These are phyloP conservation scores for Gasterosteus nipponicus DNA, from an alignment of 2,113 vertebrate genomes.

Conservation along the genomic window DNA sequence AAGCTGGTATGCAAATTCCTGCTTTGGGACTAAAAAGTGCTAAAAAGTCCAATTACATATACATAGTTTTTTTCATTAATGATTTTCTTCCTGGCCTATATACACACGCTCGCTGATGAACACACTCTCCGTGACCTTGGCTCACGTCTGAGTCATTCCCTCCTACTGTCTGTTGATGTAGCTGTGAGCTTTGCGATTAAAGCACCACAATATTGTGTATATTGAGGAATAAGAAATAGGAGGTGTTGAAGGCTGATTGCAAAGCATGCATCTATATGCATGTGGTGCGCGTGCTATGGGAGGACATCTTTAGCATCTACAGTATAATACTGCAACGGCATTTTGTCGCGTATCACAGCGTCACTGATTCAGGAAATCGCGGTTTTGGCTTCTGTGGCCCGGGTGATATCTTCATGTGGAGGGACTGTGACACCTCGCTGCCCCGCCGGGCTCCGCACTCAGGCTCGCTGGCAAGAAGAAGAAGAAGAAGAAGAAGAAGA, in stretches of 20 bases:
- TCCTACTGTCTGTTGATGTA: slow-evolving; percentile 26
- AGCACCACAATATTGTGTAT: background rate
- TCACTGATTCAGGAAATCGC: background rate
- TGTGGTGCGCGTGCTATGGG: background rate
- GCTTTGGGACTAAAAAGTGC: no score
- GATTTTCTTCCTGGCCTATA: background rate
- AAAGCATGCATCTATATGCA: background rate
- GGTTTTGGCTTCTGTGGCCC: background rate
- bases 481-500: slow-evolving; percentile 31
- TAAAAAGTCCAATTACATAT: no score
- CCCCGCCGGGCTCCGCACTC: slow-evolving; percentile 28
- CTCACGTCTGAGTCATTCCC: slow-evolving; percentile 39
- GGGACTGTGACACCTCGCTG: slow-evolving; percentile 13
- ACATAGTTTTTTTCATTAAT: background rate
- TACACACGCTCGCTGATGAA: slow-evolving; percentile 9
- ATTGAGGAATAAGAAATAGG: slow-evolving; percentile 9
- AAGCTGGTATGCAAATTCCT: no score
- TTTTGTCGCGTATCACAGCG: background rate
- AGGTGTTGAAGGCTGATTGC: background rate
- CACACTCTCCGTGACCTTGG: slow-evolving; percentile 38
- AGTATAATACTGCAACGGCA: background rate
- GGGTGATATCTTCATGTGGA: background rate
- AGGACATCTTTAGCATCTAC: background rate
- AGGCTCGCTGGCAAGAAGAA: slow-evolving; percentile 17
- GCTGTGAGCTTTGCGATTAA: slow-evolving; percentile 8